These are phyloP conservation scores for Montipora foliosa DNA, from an alignment of 64 coral and sea anemone species.

Conservation along the genomic window DNA sequence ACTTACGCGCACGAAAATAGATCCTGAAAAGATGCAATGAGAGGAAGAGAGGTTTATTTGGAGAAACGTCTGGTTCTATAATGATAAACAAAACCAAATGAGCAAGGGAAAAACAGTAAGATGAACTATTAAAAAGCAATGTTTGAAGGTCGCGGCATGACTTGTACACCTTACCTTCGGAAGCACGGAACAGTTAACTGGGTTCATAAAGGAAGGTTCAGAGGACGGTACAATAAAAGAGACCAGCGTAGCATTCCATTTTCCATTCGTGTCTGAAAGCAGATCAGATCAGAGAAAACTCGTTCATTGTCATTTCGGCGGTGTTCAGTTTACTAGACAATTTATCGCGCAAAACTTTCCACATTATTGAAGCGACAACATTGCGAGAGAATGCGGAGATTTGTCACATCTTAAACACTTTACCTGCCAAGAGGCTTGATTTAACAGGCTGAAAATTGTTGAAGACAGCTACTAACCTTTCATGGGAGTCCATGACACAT, in stretches of 20 bases:
- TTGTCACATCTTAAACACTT: too few species aligned
- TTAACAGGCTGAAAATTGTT: too few species aligned
- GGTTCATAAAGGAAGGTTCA: too few species aligned
- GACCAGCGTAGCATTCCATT: neutral
- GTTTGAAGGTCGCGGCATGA: neutral
- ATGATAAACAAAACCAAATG: neutral
- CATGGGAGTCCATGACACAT: constrained; percentile 20
- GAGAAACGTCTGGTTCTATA: constrained; percentile 35
- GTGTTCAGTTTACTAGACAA: too few species aligned
- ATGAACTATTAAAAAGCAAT: neutral
- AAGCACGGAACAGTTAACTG: neutral
- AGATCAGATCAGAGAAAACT: neutral
- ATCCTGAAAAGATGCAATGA: neutral
- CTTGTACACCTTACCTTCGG: neutral
- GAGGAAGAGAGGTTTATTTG: constrained; percentile 6
- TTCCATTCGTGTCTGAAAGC: constrained; percentile 17
- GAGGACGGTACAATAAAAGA: neutral
- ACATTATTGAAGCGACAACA: too few species aligned
- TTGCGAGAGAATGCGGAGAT: too few species aligned
- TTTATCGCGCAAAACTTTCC: too few species aligned
- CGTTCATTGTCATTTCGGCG: neutral
- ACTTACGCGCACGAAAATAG: constrained; percentile 19
- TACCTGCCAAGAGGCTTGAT: too few species aligned
- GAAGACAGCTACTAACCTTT: neutral
- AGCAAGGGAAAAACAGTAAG: neutral